A percentile compares a stretch with the other conserved stretches of the same genome.
phyloP scores from a whole-genome alignment of 1,140 invertebrate genomes.

The Apis laboriosa region DNA sequence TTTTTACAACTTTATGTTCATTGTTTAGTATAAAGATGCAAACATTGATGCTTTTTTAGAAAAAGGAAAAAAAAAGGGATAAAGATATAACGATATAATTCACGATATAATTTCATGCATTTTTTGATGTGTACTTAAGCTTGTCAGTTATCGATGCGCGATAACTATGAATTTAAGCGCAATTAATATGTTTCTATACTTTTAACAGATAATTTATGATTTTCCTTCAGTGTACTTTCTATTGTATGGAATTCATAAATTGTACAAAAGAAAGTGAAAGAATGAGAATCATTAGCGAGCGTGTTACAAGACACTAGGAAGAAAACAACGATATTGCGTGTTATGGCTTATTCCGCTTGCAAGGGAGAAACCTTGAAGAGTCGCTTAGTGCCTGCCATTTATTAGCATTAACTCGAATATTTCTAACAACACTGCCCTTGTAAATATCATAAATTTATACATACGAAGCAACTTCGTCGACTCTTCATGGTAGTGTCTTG shows the following conservation, averaged over 20 bases:
- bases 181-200: not conserved
- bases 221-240: slow-evolving; percentile 8
- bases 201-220: not conserved
- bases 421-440: slow-evolving; percentile 74
- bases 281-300: not conserved
- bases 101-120: slow-evolving; percentile 14
- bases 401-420: slow-evolving; percentile 65
- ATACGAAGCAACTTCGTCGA: slow-evolving; percentile 23
- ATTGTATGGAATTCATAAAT: slow-evolving; percentile 1
- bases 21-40: not conserved
- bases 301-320: not conserved
- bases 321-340: not conserved
- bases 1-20: slow-evolving; percentile 14
- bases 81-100: not conserved
- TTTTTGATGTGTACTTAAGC: slow-evolving; percentile 51
- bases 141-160: not conserved
- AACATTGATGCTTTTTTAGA: not conserved
- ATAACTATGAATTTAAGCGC: not conserved
- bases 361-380: slow-evolving; percentile 56
- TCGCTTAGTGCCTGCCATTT: slow-evolving; percentile 73
- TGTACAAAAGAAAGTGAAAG: not conserved
- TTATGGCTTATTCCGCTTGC: slow-evolving; percentile 43
- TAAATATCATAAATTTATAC: slow-evolving; percentile 62
- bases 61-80: not conserved
- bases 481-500: slow-evolving; percentile 26